Evolutionary conservation across 2,888 invertebrate species (phyloP).

Genomic region (Mystacides longicornis): DNA sequence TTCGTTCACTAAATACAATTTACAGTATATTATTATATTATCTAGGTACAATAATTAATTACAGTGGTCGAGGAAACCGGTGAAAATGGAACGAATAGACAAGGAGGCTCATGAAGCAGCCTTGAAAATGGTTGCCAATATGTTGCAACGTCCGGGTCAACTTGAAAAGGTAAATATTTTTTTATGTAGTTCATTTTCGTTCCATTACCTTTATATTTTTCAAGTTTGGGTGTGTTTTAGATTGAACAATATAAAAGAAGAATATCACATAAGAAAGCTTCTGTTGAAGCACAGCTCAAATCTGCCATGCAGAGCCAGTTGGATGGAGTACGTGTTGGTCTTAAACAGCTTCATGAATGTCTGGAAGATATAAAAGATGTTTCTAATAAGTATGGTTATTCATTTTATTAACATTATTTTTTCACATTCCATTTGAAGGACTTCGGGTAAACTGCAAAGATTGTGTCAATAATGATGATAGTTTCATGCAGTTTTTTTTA

Average conservation of each 20-base stretch:
- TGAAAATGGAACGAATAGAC: conserved; percentile 64
- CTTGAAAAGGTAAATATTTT: conserved; percentile 66
- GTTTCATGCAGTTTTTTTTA: background rate
- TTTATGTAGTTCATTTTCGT: background rate
- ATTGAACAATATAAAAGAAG: conserved; percentile 72
- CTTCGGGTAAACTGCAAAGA: background rate
- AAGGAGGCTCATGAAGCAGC: conserved; percentile 71
- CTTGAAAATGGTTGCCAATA: conserved; percentile 79
- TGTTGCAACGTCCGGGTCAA: conserved; percentile 91
- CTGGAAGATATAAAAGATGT: conserved; percentile 77
- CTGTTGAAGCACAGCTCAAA: conserved; percentile 90
- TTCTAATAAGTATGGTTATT: conserved; percentile 40
- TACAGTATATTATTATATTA: too few species aligned
- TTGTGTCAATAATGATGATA: background rate
- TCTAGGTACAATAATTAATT: too few species aligned
- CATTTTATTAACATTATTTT: background rate
- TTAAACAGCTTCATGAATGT: conserved; percentile 82
- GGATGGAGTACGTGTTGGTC: conserved; percentile 91
- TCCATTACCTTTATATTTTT: background rate
- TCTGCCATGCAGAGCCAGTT: conserved; percentile 98
- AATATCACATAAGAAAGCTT: conserved; percentile 72
- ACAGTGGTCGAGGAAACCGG: too few species aligned
- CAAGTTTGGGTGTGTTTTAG: conserved; percentile 31
- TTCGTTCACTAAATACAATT: too few species aligned
- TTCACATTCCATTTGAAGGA: background rate